Evolutionary conservation across 2,888 invertebrate species (phyloP).

Genomic region (Kuschelorhynchus macadamiae): DNA sequence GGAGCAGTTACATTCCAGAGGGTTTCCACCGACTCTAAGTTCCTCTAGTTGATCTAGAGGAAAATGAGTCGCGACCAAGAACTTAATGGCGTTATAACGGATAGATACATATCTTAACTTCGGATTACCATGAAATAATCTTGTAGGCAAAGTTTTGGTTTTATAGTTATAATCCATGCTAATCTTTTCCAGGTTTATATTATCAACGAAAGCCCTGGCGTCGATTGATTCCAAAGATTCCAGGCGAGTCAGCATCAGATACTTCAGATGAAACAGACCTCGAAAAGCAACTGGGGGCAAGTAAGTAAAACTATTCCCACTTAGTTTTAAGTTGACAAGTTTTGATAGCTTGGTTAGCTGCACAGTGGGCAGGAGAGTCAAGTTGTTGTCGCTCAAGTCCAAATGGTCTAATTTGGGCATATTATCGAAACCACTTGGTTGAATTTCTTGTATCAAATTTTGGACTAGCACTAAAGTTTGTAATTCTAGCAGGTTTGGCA

Average conservation of each 20-base stretch:
- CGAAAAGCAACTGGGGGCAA: conserved; percentile 85
- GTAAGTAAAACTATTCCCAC: conserved; percentile 82
- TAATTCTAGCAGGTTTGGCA: conserved; percentile 81
- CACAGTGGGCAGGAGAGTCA: conserved; percentile 82
- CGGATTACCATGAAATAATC: conserved; percentile 88
- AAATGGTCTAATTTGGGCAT: conserved; percentile 80
- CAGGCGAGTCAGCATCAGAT: conserved; percentile 80
- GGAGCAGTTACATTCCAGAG: conserved; percentile 89
- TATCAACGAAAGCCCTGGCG: conserved; percentile 86
- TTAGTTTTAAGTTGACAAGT: conserved; percentile 82
- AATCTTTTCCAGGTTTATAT: conserved; percentile 84
- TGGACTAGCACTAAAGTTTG: conserved; percentile 79
- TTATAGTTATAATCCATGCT: conserved; percentile 84
- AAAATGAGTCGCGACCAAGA: conserved; percentile 85
- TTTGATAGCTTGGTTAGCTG: conserved; percentile 84
- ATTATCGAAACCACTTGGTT: conserved; percentile 81
- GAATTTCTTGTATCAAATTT: conserved; percentile 82
- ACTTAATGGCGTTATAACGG: conserved; percentile 81
- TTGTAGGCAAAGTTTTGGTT: conserved; percentile 81
- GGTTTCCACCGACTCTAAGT: conserved; percentile 85
- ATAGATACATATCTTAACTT: conserved; percentile 83
- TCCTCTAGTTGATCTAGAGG: conserved; percentile 84
- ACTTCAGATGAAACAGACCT: conserved; percentile 85
- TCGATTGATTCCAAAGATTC: conserved; percentile 79
- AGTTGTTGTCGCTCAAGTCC: conserved; percentile 86